Conservation (phyloP, 2,797 vertebrate genomes). For the Manis pentadactyla region DNA sequence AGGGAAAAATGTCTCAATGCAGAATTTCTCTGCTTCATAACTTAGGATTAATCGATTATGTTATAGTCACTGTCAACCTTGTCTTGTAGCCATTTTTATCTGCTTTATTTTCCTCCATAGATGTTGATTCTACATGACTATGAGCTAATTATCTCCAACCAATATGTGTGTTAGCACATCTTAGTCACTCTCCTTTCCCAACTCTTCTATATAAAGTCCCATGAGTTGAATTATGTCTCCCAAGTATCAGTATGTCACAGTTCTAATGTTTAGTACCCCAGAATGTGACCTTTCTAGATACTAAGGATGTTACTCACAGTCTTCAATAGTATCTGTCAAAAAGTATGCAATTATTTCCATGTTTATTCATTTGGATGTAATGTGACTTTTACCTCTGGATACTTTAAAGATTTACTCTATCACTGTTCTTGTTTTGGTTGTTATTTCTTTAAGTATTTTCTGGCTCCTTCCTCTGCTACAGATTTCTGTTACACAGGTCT, state of each 20-base stretch:
- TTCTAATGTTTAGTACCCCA: neutral
- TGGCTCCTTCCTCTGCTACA: neutral
- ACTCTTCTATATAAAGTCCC: rapidly evolving
- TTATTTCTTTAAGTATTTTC: neutral
- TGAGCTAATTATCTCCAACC: neutral
- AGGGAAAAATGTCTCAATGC: neutral
- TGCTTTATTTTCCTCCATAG: neutral
- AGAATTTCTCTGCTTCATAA: neutral
- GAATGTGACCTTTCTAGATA: neutral
- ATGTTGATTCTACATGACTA: neutral
- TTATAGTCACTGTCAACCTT: neutral
- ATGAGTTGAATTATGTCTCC: neutral
- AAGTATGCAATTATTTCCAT: neutral
- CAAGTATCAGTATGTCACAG: neutral
- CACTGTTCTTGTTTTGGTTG: neutral
- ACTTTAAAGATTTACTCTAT: neutral
- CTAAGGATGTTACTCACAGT: neutral
- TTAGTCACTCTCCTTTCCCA: neutral
- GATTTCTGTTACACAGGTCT: neutral
- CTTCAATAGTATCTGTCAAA: neutral
- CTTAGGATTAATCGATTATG: neutral
- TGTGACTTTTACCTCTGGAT: neutral
- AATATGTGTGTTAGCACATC: neutral
- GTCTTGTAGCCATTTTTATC: neutral
- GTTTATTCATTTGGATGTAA: neutral